These are phyloP conservation scores for Drosophila dunni DNA, from an alignment of 1,140 invertebrate genomes.

Conservation along the genomic window DNA sequence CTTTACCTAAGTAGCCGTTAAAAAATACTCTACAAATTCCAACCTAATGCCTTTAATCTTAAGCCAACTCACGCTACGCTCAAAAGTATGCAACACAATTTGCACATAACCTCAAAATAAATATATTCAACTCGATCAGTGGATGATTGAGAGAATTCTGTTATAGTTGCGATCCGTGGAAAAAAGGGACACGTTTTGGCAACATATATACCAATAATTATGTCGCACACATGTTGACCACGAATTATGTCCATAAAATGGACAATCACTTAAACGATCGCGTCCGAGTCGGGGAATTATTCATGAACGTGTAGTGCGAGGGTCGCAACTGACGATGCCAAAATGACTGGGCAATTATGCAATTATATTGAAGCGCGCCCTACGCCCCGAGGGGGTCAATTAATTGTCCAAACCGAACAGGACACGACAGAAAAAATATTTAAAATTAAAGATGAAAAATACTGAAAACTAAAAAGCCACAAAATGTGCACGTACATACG, in stretches of 20 bases:
- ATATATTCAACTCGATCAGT: slow-evolving; percentile 8
- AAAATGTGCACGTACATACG: neutral
- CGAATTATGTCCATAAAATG: slow-evolving; percentile 77
- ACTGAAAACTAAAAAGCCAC: slow-evolving; percentile 1
- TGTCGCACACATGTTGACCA: slow-evolving; percentile 69
- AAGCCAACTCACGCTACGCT: neutral
- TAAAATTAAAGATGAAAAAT: slow-evolving; percentile 1
- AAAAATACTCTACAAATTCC: neutral
- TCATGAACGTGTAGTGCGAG: slow-evolving; percentile 26
- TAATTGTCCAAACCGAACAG: slow-evolving; percentile 52
- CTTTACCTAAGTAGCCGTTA: neutral
- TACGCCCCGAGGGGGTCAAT: slow-evolving; percentile 44
- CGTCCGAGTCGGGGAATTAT: slow-evolving; percentile 5
- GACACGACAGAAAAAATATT: slow-evolving; percentile 45
- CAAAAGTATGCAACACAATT: slow-evolving; percentile 51
- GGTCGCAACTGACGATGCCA: slow-evolving; percentile 66
- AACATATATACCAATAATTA: slow-evolving; percentile 69
- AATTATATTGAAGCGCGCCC: slow-evolving; percentile 72
- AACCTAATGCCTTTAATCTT: neutral
- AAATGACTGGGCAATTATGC: slow-evolving; percentile 78
- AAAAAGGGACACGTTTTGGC: slow-evolving; percentile 40
- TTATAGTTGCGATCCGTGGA: slow-evolving; percentile 46
- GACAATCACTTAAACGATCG: slow-evolving; percentile 76
- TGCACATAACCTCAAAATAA: slow-evolving; percentile 34
- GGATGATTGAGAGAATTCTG: slow-evolving; percentile 58